Conservation (phyloP, 2,113 vertebrate species). For the Tapirus terrestris region DNA sequence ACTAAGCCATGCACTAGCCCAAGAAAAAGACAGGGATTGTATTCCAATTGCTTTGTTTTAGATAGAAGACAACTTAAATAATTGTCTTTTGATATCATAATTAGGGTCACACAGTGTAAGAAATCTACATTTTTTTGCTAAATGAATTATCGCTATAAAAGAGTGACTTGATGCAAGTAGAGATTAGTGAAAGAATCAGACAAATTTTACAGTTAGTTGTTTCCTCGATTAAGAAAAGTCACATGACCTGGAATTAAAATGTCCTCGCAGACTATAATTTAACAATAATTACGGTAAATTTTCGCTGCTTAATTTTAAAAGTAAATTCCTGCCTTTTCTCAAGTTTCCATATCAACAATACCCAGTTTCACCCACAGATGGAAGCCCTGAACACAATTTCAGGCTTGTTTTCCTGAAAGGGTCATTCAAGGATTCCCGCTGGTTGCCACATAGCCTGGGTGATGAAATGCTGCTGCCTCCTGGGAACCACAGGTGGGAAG, state of each 20-base stretch:
- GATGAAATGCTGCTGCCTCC: not conserved
- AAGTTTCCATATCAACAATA: not conserved
- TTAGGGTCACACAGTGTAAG: not conserved
- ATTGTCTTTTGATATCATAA: not conserved
- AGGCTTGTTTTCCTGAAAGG: not conserved
- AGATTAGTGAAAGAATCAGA: not conserved
- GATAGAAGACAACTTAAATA: not conserved
- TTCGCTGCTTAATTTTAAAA: constrained; percentile 23
- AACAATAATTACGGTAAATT: not conserved
- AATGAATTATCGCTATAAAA: not conserved
- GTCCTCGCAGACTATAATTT: not conserved
- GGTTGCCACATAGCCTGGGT: not conserved
- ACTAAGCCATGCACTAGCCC: not conserved
- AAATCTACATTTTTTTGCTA: not conserved
- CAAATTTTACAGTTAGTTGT: not conserved
- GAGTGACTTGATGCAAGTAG: not conserved
- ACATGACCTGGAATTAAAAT: not conserved
- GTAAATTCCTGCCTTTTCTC: not conserved
- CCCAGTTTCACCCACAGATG: constrained; percentile 29
- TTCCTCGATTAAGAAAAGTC: not conserved
- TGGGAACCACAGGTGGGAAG: constrained; percentile 32
- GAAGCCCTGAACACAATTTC: not conserved
- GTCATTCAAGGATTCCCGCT: constrained; percentile 50
- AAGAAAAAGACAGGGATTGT: constrained; percentile 18
- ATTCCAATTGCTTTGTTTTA: not conserved